These are phyloP conservation scores for Leptodactylus fallax DNA, from an alignment of 2,797 vertebrate genomes.

Conservation along the genomic window DNA sequence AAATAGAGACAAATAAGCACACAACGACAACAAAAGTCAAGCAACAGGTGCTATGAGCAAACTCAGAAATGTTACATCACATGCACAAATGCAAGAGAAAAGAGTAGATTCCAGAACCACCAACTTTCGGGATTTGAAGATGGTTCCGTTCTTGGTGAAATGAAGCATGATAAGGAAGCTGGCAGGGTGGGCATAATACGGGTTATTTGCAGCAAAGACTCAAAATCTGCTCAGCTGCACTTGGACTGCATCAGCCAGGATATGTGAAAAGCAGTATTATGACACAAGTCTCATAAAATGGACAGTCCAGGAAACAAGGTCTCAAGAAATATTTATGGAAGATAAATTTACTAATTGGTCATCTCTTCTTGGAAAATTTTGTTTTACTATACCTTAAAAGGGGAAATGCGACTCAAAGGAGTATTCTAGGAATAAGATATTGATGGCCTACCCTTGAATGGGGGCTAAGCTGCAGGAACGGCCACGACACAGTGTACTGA, in stretches of 20 bases:
- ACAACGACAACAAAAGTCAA: neutral
- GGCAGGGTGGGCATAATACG: neutral
- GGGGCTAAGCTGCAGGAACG: too few species aligned
- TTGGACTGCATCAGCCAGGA: neutral
- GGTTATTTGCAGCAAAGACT: neutral
- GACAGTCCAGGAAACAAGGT: neutral
- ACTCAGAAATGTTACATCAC: conserved; percentile 37
- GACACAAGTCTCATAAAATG: neutral
- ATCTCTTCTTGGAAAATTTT: neutral
- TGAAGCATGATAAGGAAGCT: neutral
- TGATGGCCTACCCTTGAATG: too few species aligned
- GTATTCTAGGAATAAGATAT: too few species aligned
- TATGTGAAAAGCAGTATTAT: neutral
- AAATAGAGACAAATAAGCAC: neutral
- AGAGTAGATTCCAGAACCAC: conserved; percentile 1
- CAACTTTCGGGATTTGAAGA: neutral
- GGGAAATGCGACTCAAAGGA: neutral
- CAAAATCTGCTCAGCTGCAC: neutral
- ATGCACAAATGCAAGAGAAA: conserved; percentile 40
- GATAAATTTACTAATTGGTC: neutral
- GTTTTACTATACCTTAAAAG: neutral
- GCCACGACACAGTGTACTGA: too few species aligned
- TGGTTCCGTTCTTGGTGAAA: neutral
- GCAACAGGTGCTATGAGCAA: conserved; percentile 27
- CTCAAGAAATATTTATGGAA: neutral